Percentiles rank a stretch among this genome's conserved stretches.
Conservation (phyloP, 2,797 vertebrate genomes). For the Bradypodion pumilum region DNA sequence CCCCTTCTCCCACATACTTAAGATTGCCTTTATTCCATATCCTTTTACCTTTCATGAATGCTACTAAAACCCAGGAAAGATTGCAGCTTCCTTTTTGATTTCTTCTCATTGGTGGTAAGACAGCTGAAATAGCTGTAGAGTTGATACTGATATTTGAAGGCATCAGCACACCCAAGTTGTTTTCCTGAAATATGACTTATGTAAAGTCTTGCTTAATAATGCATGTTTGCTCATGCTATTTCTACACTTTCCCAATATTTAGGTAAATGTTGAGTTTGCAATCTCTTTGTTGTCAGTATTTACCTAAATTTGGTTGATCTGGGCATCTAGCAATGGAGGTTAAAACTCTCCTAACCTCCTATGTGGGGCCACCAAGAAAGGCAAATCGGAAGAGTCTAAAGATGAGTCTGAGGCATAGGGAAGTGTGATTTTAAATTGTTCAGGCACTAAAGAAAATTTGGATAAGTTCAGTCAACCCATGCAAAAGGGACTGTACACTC, state of each 20-base stretch:
- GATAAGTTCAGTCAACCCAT: not conserved
- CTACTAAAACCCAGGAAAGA: not conserved
- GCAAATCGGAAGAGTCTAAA: not conserved
- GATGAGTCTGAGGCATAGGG: not conserved
- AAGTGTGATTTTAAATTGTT: not conserved
- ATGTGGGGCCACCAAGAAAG: not conserved
- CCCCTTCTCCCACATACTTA: not conserved
- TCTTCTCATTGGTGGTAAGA: conserved; percentile 5
- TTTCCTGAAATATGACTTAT: not conserved
- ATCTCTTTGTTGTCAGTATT: not conserved
- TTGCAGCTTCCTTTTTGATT: not conserved
- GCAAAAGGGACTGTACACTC: not conserved
- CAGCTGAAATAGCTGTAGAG: conserved; percentile 5
- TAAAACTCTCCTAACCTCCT: not conserved
- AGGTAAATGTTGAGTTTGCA: not conserved
- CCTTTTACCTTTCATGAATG: not conserved
- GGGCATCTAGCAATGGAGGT: too few relatives aligned
- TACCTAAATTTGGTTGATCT: not conserved
- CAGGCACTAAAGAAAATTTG: not conserved
- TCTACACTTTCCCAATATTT: conserved; percentile 9
- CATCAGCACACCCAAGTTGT: conserved; percentile 6
- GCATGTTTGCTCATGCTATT: not conserved
- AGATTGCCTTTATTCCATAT: not conserved
- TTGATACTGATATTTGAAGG: conserved; percentile 1
- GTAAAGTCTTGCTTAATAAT: not conserved